phyloP scores from a whole-genome alignment of 1,140 invertebrate genomes.

The Holotrichia oblita region DNA sequence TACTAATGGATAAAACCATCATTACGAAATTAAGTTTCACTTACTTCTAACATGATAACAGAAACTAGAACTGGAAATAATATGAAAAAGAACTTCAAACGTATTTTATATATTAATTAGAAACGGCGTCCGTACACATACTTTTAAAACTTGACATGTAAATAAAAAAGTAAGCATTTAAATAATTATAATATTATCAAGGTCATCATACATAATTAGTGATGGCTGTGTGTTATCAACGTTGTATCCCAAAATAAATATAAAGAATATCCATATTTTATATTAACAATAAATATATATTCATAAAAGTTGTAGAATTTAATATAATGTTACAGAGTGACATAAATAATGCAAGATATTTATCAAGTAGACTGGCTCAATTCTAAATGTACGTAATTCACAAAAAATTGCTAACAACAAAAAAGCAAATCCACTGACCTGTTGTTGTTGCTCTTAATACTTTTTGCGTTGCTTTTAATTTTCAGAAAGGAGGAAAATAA shows the following conservation, averaged over 20 bases:
- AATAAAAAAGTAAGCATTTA: conserved; percentile 11
- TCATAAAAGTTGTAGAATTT: not conserved
- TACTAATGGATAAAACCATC: too few relatives aligned
- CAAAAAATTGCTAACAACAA: conserved; percentile 4
- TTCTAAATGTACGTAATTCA: not conserved
- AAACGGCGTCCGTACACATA: too few relatives aligned
- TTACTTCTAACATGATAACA: too few relatives aligned
- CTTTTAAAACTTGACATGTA: not conserved
- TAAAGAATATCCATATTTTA: not conserved
- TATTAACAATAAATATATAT: conserved; percentile 6
- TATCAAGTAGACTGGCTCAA: not conserved
- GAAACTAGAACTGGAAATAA: too few relatives aligned
- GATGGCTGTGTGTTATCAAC: not conserved
- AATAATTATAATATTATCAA: conserved; percentile 29
- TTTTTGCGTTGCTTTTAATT: not conserved
- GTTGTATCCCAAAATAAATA: not conserved
- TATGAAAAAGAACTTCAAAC: too few relatives aligned
- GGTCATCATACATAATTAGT: conserved; percentile 13
- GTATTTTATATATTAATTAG: too few relatives aligned
- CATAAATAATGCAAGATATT: not conserved
- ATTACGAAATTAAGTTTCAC: too few relatives aligned
- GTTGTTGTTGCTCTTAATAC: not conserved
- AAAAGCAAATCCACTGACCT: conserved; percentile 24
- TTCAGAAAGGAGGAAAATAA: not conserved
- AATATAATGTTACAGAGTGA: too few relatives aligned